A percentile compares a stretch with the other conserved stretches of the same genome.
These are phyloP conservation scores for Perccottus glenii DNA, from an alignment of 2,113 vertebrate species.

Conservation along the genomic window DNA sequence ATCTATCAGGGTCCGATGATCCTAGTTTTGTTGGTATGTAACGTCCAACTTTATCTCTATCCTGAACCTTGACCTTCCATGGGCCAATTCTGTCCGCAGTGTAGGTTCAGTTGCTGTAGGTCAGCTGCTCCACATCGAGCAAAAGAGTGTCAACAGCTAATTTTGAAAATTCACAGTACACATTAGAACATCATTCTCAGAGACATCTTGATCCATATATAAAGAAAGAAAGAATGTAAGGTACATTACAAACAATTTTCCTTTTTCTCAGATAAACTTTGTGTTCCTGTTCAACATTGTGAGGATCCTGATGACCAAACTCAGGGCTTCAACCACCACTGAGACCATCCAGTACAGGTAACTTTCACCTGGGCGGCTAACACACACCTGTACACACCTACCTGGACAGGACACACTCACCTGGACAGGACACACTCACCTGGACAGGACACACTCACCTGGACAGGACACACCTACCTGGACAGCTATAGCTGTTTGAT, in stretches of 20 bases:
- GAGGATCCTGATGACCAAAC: slow-evolving; percentile 73
- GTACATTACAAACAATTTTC: not conserved
- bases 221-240: too few relatives aligned
- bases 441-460: not conserved
- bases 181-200: too few relatives aligned
- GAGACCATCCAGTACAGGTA: slow-evolving; percentile 75
- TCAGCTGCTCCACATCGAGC: too few relatives aligned
- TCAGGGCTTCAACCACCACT: slow-evolving; percentile 70
- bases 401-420: not conserved
- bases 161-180: too few relatives aligned
- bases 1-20: slow-evolving; percentile 97
- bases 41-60: not conserved
- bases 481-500: not conserved
- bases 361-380: not conserved
- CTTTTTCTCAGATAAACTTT: slow-evolving; percentile 64
- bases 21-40: slow-evolving; percentile 90
- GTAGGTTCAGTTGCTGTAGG: too few relatives aligned
- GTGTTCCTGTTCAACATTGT: slow-evolving; percentile 75
- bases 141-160: too few relatives aligned
- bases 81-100: too few relatives aligned
- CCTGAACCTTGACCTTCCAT: too few relatives aligned
- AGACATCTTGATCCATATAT: too few relatives aligned
- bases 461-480: not conserved
- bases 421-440: not conserved
- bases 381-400: not conserved